A percentile compares a stretch with the other conserved stretches of the same genome.
Conservation (phyloP, 2,888 invertebrate species). For the Drosophila bunnanda region DNA sequence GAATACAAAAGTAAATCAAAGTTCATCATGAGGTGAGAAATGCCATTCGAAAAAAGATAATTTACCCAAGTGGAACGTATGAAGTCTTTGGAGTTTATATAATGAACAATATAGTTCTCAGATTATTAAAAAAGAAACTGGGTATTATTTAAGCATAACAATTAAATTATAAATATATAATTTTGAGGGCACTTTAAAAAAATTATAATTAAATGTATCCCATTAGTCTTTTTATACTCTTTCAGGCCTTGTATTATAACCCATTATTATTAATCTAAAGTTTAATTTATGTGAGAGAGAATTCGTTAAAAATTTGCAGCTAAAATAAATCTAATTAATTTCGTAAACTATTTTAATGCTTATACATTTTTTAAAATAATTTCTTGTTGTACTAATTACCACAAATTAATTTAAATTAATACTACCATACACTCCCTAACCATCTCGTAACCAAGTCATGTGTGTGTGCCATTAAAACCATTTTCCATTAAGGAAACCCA, state of each 20-base stretch:
- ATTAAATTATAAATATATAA: neutral
- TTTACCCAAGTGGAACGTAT: constrained; percentile 15
- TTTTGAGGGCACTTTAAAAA: neutral
- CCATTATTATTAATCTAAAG: neutral
- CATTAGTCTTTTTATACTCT: no score
- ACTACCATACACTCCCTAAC: neutral
- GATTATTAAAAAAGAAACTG: neutral
- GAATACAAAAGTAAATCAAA: constrained; percentile 32
- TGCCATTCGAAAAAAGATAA: constrained; percentile 15
- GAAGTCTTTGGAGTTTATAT: neutral
- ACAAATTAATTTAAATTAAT: neutral
- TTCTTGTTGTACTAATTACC: neutral
- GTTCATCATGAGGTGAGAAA: constrained; percentile 41
- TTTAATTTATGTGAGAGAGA: neutral
- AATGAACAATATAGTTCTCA: neutral
- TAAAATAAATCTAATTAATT: neutral
- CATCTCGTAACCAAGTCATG: neutral
- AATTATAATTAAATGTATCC: no score
- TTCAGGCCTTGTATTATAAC: neutral
- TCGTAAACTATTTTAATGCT: neutral
- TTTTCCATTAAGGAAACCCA: neutral
- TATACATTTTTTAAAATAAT: neutral
- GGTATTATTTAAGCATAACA: neutral
- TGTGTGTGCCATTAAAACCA: neutral
- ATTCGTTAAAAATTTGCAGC: no score